Evolutionary conservation across 1,140 invertebrate genomes (phyloP).

Genomic region (Chionoecetes opilio): DNA sequence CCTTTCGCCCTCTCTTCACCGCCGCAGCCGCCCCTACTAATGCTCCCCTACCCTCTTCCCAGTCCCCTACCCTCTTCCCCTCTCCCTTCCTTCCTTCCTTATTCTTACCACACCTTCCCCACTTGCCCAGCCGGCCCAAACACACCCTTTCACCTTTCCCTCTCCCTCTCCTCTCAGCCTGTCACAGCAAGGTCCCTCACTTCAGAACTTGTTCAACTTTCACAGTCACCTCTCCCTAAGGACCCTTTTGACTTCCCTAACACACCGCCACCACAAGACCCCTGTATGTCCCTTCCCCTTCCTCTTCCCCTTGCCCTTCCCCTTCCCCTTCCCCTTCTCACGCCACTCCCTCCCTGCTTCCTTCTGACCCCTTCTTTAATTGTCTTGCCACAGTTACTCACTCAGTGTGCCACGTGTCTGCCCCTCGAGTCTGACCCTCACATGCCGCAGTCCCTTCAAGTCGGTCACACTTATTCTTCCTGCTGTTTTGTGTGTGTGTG

Average conservation of each 20-base stretch:
- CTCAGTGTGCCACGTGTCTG: background rate
- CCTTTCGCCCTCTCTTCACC: constrained; percentile 37
- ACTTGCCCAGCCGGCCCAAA: no score
- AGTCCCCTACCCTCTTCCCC: background rate
- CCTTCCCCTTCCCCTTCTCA: background rate
- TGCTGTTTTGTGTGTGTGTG: constrained; percentile 10
- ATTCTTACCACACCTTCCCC: background rate
- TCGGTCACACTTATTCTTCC: background rate
- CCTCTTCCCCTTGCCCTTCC: background rate
- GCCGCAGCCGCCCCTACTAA: constrained; percentile 39
- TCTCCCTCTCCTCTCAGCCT: no score
- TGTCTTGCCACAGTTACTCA: constrained; percentile 18
- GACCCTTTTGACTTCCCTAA: background rate
- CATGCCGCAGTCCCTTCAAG: background rate
- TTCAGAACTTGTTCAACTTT: no score
- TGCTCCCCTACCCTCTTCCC: background rate
- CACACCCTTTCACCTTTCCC: no score
- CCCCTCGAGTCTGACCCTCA: background rate
- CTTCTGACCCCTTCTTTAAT: constrained; percentile 16
- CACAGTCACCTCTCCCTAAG: constrained; percentile 30
- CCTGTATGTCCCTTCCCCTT: background rate
- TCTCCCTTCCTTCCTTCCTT: background rate
- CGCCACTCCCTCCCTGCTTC: background rate
- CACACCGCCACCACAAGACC: constrained; percentile 7
- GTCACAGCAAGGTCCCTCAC: no score